Percentiles rank a stretch among this genome's conserved stretches.
phyloP scores from a whole-genome alignment of 2,888 invertebrate species.

The Cephus nigrinus region DNA sequence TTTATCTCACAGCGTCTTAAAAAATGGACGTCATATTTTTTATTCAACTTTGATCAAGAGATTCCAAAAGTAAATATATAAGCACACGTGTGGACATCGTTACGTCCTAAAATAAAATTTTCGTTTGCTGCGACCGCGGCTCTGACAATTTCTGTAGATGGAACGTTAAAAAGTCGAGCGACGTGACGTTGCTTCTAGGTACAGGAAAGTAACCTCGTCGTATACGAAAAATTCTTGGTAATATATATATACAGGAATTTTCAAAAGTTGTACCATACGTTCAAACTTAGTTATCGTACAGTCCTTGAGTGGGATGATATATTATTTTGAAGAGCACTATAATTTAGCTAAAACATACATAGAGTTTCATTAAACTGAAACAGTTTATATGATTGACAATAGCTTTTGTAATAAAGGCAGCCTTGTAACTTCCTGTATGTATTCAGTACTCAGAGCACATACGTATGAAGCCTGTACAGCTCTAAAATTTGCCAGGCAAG shows the following conservation, averaged over 20 bases:
- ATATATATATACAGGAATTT: not conserved
- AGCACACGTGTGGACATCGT: not conserved
- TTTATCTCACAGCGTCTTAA: too few relatives aligned
- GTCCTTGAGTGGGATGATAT: not conserved
- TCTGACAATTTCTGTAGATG: not conserved
- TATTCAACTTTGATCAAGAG: too few relatives aligned
- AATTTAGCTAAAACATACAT: not conserved
- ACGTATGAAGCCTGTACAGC: not conserved
- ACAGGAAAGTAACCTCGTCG: not conserved
- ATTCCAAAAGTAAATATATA: not conserved
- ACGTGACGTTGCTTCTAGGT: not conserved
- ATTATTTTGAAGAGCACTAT: not conserved
- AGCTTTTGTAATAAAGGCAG: not conserved
- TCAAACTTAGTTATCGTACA: not conserved
- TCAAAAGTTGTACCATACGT: not conserved
- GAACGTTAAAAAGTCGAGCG: not conserved
- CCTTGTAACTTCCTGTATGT: not conserved
- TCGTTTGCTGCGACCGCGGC: not conserved
- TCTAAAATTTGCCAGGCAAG: not conserved
- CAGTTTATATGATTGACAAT: not conserved
- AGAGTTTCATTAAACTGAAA: not conserved
- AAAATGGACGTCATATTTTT: too few relatives aligned
- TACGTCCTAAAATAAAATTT: not conserved
- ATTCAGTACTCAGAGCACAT: not conserved
- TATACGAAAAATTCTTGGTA: not conserved